Base-by-base conservation (phyloP, 1,140 invertebrate species). In the Dolichoris vasculosae region DNA sequence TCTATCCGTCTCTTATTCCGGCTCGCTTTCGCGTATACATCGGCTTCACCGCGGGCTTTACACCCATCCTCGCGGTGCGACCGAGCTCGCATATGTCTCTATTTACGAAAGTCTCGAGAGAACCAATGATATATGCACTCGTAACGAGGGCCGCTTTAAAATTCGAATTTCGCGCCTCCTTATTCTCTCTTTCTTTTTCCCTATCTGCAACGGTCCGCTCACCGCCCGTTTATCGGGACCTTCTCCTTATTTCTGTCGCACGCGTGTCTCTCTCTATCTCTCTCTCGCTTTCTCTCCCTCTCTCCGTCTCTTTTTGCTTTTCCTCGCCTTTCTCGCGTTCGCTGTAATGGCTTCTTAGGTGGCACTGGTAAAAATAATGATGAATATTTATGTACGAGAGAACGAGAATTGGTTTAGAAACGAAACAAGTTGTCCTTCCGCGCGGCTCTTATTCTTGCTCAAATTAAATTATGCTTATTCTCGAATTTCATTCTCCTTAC, bases 81-180 rank as follows among this genome's bases (percentile, higher is more conserved):
- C 69, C n/a, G 23, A 38, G 38, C 38, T 2, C 38, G n/a, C 38
- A 8, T 40, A 73, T 17, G 40, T 73, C 69, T 73, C 69, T 73
- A 73, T 73, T 73, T 73, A 73, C 67, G 17, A 71, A 71, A 73
- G 38, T 43, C 38, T 73, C 69, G 40, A 73, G 38, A 8, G 23
- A 26, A 13, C 40, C 23, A 43, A 71, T 46, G 76, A 79, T 79
- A 40, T 79, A 79, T 79, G 78, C 79, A 35, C 63, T 23, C n/a
- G 30, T 71, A 48, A 35, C 51, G 20, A 63, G 71, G 51, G 26
- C 71, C 40, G 43, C 30, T 43, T 83, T 59, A 38, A 32, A 73
- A 82, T 83, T 83, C 35, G 73, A 84, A 84, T 78, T 84, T 84
- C 82, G 59, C 82, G 82, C 82, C 75, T 35, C 77, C 77, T 59